These are phyloP conservation scores for Rhinichthys osculus DNA, from an alignment of 2,797 vertebrate genomes.

Conservation along the genomic window DNA sequence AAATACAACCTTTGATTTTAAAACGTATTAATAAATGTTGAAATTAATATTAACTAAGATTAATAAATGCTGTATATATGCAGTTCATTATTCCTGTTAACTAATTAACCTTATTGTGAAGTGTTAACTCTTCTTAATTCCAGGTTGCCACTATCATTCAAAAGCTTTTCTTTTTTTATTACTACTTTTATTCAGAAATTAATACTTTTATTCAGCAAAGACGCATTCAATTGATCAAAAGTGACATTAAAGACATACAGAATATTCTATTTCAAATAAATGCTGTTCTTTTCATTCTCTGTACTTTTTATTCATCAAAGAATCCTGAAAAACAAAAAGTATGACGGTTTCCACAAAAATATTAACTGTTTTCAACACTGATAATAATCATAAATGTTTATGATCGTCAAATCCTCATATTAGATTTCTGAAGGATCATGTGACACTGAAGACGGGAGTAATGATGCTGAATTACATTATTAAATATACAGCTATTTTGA, in stretches of 20 bases:
- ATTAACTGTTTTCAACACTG: background rate
- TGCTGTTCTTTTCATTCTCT: background rate
- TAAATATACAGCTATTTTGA: too few species aligned
- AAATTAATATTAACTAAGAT: too few species aligned
- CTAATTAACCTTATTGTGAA: too few species aligned
- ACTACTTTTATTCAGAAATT: background rate
- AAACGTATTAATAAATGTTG: too few species aligned
- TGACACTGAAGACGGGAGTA: background rate
- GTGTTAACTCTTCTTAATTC: too few species aligned
- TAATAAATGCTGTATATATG: too few species aligned
- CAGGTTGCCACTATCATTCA: too few species aligned
- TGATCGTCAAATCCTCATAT: background rate
- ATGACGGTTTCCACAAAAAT: background rate
- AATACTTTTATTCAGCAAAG: background rate
- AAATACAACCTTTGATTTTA: too few species aligned
- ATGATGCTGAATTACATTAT: background rate
- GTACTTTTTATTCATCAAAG: background rate
- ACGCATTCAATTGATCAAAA: background rate
- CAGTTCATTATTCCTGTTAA: too few species aligned
- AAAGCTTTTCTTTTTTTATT: too few species aligned
- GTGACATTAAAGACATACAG: background rate
- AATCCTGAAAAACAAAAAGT: background rate
- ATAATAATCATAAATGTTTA: background rate
- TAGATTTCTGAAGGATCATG: background rate
- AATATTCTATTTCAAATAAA: background rate